Evolutionary conservation across 64 coral and sea anemone species (phyloP).

Genomic region (Pocillopora verrucosa): DNA sequence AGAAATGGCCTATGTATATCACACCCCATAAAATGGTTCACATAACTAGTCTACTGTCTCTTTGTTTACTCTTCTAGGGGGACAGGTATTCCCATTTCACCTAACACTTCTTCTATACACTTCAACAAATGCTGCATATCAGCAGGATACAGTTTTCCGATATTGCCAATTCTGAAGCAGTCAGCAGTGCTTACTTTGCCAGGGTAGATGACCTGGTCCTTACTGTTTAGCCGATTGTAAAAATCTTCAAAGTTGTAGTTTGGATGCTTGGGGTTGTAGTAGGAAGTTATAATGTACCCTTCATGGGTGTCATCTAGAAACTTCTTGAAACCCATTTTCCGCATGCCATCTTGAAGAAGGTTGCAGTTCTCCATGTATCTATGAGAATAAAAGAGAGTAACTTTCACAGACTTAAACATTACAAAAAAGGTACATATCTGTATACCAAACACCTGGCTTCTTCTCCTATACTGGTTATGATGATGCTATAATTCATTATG

Average conservation of each 20-base stretch:
- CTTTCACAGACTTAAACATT: too few species aligned
- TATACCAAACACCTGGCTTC: too few species aligned
- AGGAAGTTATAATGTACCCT: conserved; percentile 95
- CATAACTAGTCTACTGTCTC: too few species aligned
- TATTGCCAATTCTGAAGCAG: conserved; percentile 94
- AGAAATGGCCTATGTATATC: too few species aligned
- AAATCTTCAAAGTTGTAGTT: conserved; percentile 91
- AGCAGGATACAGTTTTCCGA: conserved; percentile 82
- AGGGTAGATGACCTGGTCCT: conserved; percentile 93
- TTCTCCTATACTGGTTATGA: background rate
- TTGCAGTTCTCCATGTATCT: conserved; percentile 97
- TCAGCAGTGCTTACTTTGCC: conserved; percentile 86
- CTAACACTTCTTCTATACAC: conserved; percentile 80
- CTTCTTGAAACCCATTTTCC: conserved; percentile 84
- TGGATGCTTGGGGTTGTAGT: conserved; percentile 80
- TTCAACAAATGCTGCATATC: conserved; percentile 88
- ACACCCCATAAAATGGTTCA: too few species aligned
- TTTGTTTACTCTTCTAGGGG: conserved; percentile 11
- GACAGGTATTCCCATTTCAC: conserved; percentile 74
- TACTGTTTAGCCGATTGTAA: conserved; percentile 89
- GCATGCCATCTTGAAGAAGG: conserved; percentile 89
- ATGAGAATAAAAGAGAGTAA: background rate
- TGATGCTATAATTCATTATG: too few species aligned
- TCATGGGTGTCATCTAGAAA: conserved; percentile 91
- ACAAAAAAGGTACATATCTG: too few species aligned